Evolutionary conservation across 2,113 vertebrate species (phyloP).

Genomic region (Limanda limanda): DNA sequence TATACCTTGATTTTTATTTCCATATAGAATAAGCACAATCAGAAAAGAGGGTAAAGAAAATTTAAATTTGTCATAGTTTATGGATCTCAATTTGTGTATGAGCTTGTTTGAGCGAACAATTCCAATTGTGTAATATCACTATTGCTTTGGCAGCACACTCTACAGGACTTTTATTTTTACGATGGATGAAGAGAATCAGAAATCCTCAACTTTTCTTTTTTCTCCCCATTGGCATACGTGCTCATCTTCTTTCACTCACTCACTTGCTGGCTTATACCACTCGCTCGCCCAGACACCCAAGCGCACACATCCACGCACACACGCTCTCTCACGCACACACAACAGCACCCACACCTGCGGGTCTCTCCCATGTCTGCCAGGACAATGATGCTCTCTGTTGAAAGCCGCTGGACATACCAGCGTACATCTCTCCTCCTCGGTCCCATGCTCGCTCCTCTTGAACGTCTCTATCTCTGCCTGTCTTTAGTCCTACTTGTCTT

Average conservation of each 20-base stretch:
- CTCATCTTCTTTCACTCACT: slow-evolving; percentile 63
- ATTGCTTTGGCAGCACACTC: background rate
- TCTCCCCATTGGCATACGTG: slow-evolving; percentile 64
- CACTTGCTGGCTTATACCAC: background rate
- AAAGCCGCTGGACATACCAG: slow-evolving; percentile 72
- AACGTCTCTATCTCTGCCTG: slow-evolving; percentile 55
- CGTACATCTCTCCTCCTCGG: slow-evolving; percentile 47
- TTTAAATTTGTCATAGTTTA: background rate
- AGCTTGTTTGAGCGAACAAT: too few relatives aligned
- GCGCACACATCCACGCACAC: background rate
- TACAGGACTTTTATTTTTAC: slow-evolving; percentile 27
- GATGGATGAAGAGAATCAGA: slow-evolving; percentile 42
- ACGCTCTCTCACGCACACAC: background rate
- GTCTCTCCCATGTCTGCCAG: slow-evolving; percentile 51
- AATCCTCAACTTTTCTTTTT: slow-evolving; percentile 61
- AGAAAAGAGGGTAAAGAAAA: background rate
- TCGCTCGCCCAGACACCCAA: slow-evolving; percentile 36
- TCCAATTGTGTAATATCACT: too few relatives aligned
- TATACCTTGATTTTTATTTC: too few relatives aligned
- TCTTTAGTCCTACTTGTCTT: slow-evolving; percentile 48
- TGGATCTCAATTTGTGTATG: too few relatives aligned
- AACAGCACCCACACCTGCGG: slow-evolving; percentile 78
- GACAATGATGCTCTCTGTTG: slow-evolving; percentile 83
- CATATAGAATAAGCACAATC: too few relatives aligned
- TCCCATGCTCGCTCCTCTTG: slow-evolving; percentile 51